phyloP scores from a whole-genome alignment of 2,888 invertebrate genomes.

The Empis stercorea region DNA sequence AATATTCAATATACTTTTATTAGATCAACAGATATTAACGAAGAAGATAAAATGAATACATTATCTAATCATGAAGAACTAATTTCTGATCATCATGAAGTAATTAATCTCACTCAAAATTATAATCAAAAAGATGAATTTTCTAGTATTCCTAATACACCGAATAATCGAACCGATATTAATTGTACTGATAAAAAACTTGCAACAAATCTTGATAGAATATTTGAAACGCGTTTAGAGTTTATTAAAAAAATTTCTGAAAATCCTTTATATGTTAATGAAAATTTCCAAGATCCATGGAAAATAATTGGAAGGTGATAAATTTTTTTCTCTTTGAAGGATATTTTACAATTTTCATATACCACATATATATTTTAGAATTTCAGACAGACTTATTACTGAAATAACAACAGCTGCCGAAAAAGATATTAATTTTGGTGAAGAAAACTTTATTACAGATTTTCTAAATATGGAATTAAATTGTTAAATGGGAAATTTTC shows the following conservation, averaged over 20 bases:
- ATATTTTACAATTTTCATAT: background rate
- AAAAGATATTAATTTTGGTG: slow-evolving; percentile 17
- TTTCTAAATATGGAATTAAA: slow-evolving; percentile 19
- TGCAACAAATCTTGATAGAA: background rate
- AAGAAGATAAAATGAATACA: background rate
- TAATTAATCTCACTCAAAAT: background rate
- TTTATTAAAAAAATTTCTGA: slow-evolving; percentile 11
- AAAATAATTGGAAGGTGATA: slow-evolving; percentile 14
- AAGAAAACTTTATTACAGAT: slow-evolving; percentile 20
- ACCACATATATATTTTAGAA: slow-evolving; percentile 11
- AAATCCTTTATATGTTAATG: slow-evolving; percentile 15
- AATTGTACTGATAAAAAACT: background rate
- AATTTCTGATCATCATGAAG: background rate
- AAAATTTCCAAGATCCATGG: slow-evolving; percentile 15
- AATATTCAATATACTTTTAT: background rate
- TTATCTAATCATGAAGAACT: too few species aligned
- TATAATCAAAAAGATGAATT: too few species aligned
- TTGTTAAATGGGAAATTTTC: background rate
- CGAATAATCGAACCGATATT: background rate
- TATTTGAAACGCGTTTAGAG: slow-evolving; percentile 5
- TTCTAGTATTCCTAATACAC: background rate
- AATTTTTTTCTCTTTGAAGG: background rate
- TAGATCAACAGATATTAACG: background rate
- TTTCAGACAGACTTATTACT: slow-evolving; percentile 15
- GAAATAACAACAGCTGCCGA: slow-evolving; percentile 16